These are phyloP conservation scores for Tineola bisselliella DNA, from an alignment of 2,888 invertebrate genomes.

Conservation along the genomic window DNA sequence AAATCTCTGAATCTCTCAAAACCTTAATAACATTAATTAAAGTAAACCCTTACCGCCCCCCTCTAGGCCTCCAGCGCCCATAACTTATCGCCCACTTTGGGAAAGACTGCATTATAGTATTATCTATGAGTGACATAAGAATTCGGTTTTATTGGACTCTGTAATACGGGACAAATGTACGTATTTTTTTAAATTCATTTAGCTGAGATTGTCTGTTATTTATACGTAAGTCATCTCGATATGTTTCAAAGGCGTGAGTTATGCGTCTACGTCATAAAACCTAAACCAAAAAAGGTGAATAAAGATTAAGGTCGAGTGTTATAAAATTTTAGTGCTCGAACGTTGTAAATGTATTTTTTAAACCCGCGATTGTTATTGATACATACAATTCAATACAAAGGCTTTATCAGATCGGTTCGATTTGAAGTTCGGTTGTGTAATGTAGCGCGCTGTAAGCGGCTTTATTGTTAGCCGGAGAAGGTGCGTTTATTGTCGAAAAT, in stretches of 20 bases:
- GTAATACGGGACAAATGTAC: no score
- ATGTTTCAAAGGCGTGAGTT: background rate
- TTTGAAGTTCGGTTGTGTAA: slow-evolving; percentile 42
- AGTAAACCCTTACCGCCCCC: no score
- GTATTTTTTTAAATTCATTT: no score
- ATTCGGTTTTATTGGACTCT: no score
- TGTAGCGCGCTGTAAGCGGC: slow-evolving; percentile 15
- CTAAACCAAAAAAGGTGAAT: background rate
- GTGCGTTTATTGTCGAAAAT: slow-evolving; percentile 38
- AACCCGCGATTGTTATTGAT: slow-evolving; percentile 28
- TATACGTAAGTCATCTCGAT: background rate
- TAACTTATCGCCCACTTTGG: no score
- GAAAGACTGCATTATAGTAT: no score
- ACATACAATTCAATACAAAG: slow-evolving; percentile 30
- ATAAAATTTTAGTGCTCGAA: slow-evolving; percentile 6
- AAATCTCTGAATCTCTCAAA: no score
- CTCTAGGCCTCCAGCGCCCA: no score
- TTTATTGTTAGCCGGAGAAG: slow-evolving; percentile 43
- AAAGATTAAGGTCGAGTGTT: background rate
- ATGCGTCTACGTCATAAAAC: background rate
- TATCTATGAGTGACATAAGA: no score
- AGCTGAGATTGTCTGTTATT: no score
- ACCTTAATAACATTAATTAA: no score
- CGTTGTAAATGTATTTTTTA: background rate
- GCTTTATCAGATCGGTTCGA: slow-evolving; percentile 27